These are phyloP conservation scores for Drosophila setosimentum DNA, from an alignment of 2,888 invertebrate species.

Conservation along the genomic window DNA sequence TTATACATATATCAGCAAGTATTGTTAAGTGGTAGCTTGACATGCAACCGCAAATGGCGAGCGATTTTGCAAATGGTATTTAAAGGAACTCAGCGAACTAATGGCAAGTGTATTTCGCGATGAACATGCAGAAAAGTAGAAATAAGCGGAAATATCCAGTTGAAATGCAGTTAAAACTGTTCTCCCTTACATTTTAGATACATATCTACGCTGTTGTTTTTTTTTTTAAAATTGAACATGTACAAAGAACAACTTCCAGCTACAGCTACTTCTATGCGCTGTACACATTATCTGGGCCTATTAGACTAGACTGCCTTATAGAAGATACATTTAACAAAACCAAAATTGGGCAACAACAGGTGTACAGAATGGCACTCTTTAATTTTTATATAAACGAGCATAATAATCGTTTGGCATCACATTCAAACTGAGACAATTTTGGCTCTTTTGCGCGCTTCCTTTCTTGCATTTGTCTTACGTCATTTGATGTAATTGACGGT, in stretches of 20 bases:
- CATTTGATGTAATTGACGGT: slow-evolving; percentile 52
- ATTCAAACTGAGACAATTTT: slow-evolving; percentile 28
- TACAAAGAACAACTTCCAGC: not conserved
- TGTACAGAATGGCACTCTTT: not conserved
- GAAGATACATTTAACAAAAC: not conserved
- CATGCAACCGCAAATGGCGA: slow-evolving; percentile 6
- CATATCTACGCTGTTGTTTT: not conserved
- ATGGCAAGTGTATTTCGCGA: not conserved
- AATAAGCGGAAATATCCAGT: slow-evolving; percentile 10
- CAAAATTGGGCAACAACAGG: not conserved
- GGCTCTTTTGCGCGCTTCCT: slow-evolving; percentile 1
- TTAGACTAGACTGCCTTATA: not conserved
- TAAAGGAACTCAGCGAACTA: slow-evolving; percentile 5
- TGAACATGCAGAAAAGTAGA: slow-evolving; percentile 6
- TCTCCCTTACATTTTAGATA: not conserved
- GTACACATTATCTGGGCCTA: not conserved
- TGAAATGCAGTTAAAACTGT: not conserved
- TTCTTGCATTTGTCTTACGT: slow-evolving; percentile 58
- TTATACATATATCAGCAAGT: not conserved
- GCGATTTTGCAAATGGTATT: slow-evolving; percentile 13
- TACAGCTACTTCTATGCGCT: not conserved
- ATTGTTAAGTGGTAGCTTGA: slow-evolving; percentile 1
- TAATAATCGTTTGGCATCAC: slow-evolving; percentile 19
- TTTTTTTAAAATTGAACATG: not conserved
- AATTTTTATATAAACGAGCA: not conserved